Conservation (phyloP, 2,797 vertebrate species). For the Thaleichthys pacificus region DNA sequence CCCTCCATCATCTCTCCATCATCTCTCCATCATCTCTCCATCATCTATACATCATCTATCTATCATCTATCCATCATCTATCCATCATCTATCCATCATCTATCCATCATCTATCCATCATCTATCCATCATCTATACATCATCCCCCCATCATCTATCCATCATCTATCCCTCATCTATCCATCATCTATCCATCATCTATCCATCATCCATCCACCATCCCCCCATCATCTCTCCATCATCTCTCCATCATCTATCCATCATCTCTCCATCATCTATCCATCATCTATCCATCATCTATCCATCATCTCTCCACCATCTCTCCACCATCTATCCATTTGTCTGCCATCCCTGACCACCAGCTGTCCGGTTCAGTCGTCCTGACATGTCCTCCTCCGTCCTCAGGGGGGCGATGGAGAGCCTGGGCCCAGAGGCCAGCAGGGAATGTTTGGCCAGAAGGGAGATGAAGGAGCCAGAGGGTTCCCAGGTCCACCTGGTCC, state of each 20-base stretch:
- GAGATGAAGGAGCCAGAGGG: conserved; percentile 94
- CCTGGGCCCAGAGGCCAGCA: conserved; percentile 96
- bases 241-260: no score
- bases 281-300: no score
- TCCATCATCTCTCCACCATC: no score
- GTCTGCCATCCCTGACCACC: no score
- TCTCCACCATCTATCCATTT: no score
- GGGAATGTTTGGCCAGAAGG: conserved; percentile 99
- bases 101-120: no score
- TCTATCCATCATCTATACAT: background rate
- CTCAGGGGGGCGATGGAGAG: conserved; percentile 93
- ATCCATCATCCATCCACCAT: no score
- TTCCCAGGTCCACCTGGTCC: conserved; percentile 97
- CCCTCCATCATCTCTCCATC: no score
- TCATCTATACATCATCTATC: background rate
- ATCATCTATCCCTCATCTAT: background rate
- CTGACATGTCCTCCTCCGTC: conserved; percentile 2
- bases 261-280: no score
- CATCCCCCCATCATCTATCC: no score
- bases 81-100: background rate
- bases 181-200: background rate
- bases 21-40: background rate
- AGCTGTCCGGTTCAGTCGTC: background rate
- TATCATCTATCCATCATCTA: no score
- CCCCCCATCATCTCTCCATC: background rate